Evolutionary conservation across 2,888 invertebrate genomes (phyloP).

Genomic region (Corythucha ciliata): DNA sequence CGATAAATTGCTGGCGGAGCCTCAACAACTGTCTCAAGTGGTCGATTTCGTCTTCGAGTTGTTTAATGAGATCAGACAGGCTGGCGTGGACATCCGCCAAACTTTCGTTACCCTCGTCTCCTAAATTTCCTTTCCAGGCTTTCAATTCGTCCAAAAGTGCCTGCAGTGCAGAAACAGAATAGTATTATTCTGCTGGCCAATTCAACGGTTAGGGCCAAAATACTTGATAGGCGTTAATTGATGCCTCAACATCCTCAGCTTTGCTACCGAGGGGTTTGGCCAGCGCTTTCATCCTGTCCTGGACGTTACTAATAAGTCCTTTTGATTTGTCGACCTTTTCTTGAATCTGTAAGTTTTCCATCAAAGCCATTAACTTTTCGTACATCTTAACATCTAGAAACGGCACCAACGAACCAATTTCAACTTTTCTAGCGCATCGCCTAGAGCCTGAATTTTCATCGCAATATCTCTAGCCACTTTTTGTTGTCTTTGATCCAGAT

Average conservation of each 20-base stretch:
- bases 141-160: constrained; percentile 67
- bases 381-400: too few species aligned
- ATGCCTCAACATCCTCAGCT: constrained; percentile 80
- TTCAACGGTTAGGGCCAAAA: not conserved
- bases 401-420: constrained; percentile 72
- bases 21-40: constrained; percentile 67
- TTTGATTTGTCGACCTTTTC: constrained; percentile 61
- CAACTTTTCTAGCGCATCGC: constrained; percentile 66
- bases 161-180: constrained; percentile 32
- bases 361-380: too few species aligned
- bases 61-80: constrained; percentile 58
- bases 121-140: constrained; percentile 51
- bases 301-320: constrained; percentile 51
- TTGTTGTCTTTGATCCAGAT: constrained; percentile 66
- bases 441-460: constrained; percentile 62
- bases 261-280: constrained; percentile 79
- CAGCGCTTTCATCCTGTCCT: constrained; percentile 69
- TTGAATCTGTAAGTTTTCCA: constrained; percentile 47
- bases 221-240: constrained; percentile 62
- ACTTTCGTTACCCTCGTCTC: constrained; percentile 56
- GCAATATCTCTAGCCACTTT: constrained; percentile 63
- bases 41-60: constrained; percentile 77
- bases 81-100: constrained; percentile 27
- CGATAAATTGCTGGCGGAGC: constrained; percentile 79
- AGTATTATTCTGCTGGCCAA: not conserved